Evolutionary conservation across 2,888 invertebrate species (phyloP).

Genomic region (Harpalus rubripes): DNA sequence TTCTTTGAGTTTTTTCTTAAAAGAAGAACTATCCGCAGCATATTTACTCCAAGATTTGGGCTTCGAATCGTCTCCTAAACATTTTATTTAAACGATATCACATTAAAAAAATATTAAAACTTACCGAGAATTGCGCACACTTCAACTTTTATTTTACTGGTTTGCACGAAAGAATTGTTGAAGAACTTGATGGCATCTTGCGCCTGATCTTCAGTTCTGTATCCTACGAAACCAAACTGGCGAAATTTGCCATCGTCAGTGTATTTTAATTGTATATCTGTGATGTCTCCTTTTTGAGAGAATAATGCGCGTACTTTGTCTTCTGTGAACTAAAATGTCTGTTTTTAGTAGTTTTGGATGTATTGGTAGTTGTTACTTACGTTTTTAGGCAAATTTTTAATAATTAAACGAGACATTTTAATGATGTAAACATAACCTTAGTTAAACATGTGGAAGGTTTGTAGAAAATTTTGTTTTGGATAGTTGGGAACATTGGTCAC

Average conservation of each 20-base stretch:
- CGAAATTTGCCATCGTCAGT: slow-evolving; percentile 95
- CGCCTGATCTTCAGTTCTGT: slow-evolving; percentile 89
- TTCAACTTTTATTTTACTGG: slow-evolving; percentile 89
- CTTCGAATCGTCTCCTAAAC: slow-evolving; percentile 82
- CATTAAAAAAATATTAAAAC: slow-evolving; percentile 63
- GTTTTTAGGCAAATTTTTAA: slow-evolving; percentile 93
- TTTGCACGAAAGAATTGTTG: slow-evolving; percentile 91
- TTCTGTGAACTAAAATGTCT: slow-evolving; percentile 84
- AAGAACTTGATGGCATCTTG: slow-evolving; percentile 87
- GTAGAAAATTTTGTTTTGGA: not conserved
- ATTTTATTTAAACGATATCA: slow-evolving; percentile 40
- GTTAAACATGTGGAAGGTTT: not conserved
- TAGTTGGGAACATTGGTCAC: not conserved
- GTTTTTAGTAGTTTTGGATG: not conserved
- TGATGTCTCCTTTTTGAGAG: slow-evolving; percentile 89
- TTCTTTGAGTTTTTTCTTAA: slow-evolving; percentile 79
- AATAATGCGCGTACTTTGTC: slow-evolving; percentile 88
- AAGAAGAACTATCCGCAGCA: slow-evolving; percentile 86
- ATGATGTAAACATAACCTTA: slow-evolving; percentile 23
- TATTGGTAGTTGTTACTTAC: slow-evolving; percentile 78
- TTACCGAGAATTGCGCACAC: slow-evolving; percentile 83
- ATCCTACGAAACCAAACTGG: slow-evolving; percentile 96
- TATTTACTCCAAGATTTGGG: slow-evolving; percentile 97
- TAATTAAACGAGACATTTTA: slow-evolving; percentile 90
- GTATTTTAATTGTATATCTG: slow-evolving; percentile 96